phyloP scores from a whole-genome alignment of 2,113 vertebrate species.

The Myrmecophaga tridactyla region DNA sequence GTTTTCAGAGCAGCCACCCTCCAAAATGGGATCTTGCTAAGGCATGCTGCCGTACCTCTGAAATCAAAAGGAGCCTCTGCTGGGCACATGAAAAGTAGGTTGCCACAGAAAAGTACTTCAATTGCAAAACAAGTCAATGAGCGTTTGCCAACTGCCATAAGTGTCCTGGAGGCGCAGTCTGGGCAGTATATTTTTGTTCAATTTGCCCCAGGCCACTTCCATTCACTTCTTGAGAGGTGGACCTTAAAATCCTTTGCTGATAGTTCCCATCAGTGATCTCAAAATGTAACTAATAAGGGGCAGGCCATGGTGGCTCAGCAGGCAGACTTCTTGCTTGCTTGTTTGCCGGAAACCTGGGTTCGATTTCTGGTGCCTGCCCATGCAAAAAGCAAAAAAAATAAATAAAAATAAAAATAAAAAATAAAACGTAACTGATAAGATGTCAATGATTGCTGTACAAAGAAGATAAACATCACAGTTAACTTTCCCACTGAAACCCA shows the following conservation, averaged over 20 bases:
- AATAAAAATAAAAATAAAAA: too few species aligned
- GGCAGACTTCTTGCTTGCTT: too few species aligned
- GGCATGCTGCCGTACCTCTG: conserved; percentile 46
- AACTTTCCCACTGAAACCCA: conserved; percentile 82
- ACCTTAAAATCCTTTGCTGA: conserved; percentile 63
- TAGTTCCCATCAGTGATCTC: conserved; percentile 72
- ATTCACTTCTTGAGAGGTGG: conserved; percentile 61
- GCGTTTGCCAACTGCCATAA: conserved; percentile 13
- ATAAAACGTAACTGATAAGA: conserved; percentile 79
- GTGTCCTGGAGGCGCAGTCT: background rate
- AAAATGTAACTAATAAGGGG: conserved; percentile 79
- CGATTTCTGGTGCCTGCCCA: too few species aligned
- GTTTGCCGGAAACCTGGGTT: too few species aligned
- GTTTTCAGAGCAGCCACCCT: conserved; percentile 28
- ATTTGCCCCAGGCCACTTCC: conserved; percentile 56
- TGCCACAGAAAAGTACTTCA: conserved; percentile 41
- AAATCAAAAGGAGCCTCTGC: background rate
- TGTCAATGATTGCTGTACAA: conserved; percentile 76
- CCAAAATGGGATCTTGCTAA: conserved; percentile 26
- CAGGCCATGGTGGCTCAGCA: too few species aligned
- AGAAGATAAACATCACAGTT: conserved; percentile 80
- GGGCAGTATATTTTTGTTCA: conserved; percentile 13
- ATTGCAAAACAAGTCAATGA: conserved; percentile 35
- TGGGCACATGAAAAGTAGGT: background rate
- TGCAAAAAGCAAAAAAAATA: too few species aligned